Conservation (phyloP, 2,113 vertebrate species). For the Aphyosemion australe region DNA sequence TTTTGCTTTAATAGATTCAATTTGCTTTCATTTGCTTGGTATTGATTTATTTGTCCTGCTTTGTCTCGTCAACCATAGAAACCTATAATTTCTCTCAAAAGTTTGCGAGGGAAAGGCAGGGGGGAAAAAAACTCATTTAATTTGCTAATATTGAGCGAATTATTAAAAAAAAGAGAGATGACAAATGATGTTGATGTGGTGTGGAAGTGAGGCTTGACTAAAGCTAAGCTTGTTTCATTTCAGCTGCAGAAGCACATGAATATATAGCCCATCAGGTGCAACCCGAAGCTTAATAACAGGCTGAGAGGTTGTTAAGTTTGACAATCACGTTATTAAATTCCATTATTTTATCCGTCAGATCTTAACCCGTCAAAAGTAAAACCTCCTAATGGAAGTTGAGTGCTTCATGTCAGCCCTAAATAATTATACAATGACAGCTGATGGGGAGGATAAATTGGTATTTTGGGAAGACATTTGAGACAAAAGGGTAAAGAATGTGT, state of each 20-base stretch:
- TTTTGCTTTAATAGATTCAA: constrained; percentile 76
- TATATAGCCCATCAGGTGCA: constrained; percentile 21
- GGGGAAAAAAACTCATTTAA: constrained; percentile 49
- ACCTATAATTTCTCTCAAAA: constrained; percentile 71
- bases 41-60: constrained; percentile 78
- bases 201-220: constrained; percentile 56
- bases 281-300: constrained; percentile 40
- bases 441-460: constrained; percentile 35
- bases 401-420: constrained; percentile 34
- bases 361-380: constrained; percentile 23
- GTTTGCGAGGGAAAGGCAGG: constrained; percentile 36
- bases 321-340: constrained; percentile 19
- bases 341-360: constrained; percentile 21
- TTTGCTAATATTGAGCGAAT: constrained; percentile 73
- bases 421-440: constrained; percentile 37
- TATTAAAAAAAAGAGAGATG: constrained; percentile 51
- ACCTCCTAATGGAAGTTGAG: constrained; percentile 39
- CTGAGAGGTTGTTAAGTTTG: constrained; percentile 33
- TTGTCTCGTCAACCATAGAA: constrained; percentile 71
- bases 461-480: constrained; percentile 40
- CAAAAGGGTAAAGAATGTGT: constrained; percentile 32
- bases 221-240: constrained; percentile 41
- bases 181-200: constrained; percentile 62
- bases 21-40: constrained; percentile 78
- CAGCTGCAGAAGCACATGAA: constrained; percentile 12